Percentiles rank a stretch among this genome's conserved stretches.
Conservation (phyloP, 2,797 vertebrate genomes). For the Sebastes ruberrimus region DNA sequence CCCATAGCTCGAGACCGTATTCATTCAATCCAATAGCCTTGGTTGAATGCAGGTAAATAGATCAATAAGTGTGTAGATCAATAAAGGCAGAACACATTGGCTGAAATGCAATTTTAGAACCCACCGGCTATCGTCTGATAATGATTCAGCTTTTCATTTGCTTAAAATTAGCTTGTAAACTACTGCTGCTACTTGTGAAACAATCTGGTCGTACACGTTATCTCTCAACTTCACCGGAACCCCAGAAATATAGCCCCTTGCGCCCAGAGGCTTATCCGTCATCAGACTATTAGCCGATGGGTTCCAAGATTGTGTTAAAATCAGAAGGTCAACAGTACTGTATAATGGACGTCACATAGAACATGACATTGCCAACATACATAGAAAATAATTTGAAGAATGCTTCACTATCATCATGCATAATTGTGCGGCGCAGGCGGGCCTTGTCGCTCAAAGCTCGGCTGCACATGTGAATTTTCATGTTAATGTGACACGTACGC, state of each 20-base stretch:
- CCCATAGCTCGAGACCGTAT: not conserved
- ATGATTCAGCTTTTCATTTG: not conserved
- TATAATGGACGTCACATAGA: not conserved
- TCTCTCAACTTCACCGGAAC: not conserved
- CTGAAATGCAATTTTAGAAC: not conserved
- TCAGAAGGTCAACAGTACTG: not conserved
- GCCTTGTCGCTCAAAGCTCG: conserved; percentile 18
- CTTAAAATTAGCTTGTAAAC: not conserved
- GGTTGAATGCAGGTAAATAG: not conserved
- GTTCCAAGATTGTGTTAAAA: not conserved
- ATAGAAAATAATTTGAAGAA: not conserved
- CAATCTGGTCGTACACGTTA: not conserved
- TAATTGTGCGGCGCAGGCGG: conserved; percentile 11
- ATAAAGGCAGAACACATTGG: not conserved
- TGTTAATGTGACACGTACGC: conserved; percentile 2
- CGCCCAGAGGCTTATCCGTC: too few relatives aligned
- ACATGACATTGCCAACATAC: not conserved
- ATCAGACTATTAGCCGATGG: not conserved
- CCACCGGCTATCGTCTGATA: not conserved
- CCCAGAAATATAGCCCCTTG: not conserved
- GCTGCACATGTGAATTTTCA: conserved; percentile 28
- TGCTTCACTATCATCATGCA: not conserved
- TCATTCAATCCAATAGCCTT: not conserved
- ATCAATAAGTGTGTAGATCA: not conserved
- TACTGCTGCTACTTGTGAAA: not conserved